Percentiles rank a stretch among this genome's conserved stretches.
Evolutionary conservation across 2,113 vertebrate genomes (phyloP).

Genomic region (Rhinoderma darwinii): DNA sequence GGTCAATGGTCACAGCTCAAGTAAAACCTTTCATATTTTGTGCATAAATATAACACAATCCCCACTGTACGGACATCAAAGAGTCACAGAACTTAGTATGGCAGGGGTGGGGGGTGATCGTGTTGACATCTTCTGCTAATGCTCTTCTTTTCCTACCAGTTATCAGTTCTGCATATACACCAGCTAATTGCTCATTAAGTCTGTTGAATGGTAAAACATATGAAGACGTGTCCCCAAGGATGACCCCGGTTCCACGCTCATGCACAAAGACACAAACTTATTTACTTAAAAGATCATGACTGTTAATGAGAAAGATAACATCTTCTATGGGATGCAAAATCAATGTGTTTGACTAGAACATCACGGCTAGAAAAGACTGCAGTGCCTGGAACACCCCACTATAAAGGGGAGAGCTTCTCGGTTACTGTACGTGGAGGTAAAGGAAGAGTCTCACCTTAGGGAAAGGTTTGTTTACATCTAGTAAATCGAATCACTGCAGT

Average conservation of each 20-base stretch:
- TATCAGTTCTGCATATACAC: constrained; percentile 48
- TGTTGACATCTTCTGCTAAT: constrained; percentile 35
- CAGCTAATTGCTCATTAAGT: constrained; percentile 66
- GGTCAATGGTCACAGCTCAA: neutral
- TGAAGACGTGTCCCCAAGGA: constrained; percentile 64
- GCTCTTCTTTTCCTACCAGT: constrained; percentile 59
- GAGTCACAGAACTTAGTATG: neutral
- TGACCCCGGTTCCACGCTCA: constrained; percentile 58
- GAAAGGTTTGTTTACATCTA: neutral
- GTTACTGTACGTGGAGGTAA: neutral
- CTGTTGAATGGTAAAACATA: constrained; percentile 61
- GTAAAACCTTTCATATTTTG: constrained; percentile 1
- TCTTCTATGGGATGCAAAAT: constrained; percentile 48
- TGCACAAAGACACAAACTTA: constrained; percentile 59
- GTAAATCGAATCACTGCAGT: neutral
- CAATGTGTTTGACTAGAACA: constrained; percentile 38
- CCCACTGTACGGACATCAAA: neutral
- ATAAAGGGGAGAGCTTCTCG: neutral
- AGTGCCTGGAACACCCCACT: too few species aligned
- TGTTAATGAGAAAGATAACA: constrained; percentile 61
- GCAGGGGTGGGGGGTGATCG: neutral
- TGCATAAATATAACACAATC: neutral
- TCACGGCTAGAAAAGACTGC: neutral
- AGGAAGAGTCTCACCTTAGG: neutral
- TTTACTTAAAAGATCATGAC: constrained; percentile 60